Evolutionary conservation across 2,888 invertebrate genomes (phyloP).

Genomic region (Heliconius aoede): DNA sequence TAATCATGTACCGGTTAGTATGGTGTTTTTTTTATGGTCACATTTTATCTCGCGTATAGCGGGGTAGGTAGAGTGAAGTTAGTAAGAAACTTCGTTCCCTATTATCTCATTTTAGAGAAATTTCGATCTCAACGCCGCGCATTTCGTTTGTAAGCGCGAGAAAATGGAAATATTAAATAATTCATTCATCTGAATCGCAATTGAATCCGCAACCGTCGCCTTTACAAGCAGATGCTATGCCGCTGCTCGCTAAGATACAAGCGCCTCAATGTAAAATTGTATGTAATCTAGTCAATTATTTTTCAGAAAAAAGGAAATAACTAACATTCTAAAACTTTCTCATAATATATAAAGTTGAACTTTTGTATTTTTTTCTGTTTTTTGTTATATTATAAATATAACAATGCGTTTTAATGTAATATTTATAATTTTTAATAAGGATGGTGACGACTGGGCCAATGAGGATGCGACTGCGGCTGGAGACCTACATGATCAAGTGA

Average conservation of each 20-base stretch:
- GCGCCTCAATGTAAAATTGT: no score
- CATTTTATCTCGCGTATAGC: not conserved
- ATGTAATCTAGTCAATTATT: no score
- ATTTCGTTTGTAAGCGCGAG: not conserved
- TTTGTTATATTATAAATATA: not conserved
- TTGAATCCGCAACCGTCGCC: no score
- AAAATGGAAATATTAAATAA: no score
- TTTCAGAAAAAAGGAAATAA: no score
- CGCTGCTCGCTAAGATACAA: no score
- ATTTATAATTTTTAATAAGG: constrained; percentile 55
- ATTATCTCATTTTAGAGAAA: not conserved
- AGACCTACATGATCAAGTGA: constrained; percentile 66
- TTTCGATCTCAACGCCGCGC: not conserved
- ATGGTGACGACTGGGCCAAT: constrained; percentile 74
- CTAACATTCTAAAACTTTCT: no score
- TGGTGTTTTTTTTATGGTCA: constrained; percentile 19
- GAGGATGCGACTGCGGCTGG: constrained; percentile 70
- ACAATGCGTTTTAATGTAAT: not conserved
- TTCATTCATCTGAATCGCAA: no score
- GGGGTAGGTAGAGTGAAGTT: not conserved
- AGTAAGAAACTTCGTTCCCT: not conserved
- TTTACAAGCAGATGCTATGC: no score
- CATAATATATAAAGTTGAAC: no score
- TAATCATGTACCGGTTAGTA: constrained; percentile 64
- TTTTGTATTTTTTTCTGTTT: no score